Percentiles rank a stretch among this genome's conserved stretches.
Evolutionary conservation across 2,888 invertebrate genomes (phyloP).

Genomic region (Pycnomerus fuliginosus): DNA sequence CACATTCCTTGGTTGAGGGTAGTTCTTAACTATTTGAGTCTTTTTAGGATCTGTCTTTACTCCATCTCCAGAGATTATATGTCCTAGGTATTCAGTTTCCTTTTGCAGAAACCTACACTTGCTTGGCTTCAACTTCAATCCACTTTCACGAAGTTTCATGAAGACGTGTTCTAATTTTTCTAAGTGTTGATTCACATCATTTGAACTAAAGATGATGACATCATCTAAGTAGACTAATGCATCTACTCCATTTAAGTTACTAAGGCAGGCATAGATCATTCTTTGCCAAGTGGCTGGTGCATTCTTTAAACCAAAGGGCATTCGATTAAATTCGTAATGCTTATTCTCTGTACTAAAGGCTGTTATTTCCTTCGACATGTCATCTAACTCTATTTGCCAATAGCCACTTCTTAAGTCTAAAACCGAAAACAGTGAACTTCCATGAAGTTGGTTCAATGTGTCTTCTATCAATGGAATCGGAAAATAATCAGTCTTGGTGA

Average conservation of each 20-base stretch:
- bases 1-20: constrained; percentile 33
- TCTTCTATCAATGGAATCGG: constrained; percentile 28
- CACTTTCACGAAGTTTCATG: constrained; percentile 27
- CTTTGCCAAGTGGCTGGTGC: constrained; percentile 27
- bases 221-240: constrained; percentile 30
- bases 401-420: constrained; percentile 29
- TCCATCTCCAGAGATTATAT: constrained; percentile 42
- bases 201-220: constrained; percentile 23
- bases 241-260: constrained; percentile 19
- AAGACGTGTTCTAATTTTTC: constrained; percentile 38
- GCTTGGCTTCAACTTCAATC: constrained; percentile 40
- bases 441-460: constrained; percentile 28
- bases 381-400: constrained; percentile 22
- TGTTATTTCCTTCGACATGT: constrained; percentile 17
- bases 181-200: constrained; percentile 37
- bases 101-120: too few relatives aligned
- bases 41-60: constrained; percentile 43
- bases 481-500: constrained; percentile 28
- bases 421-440: constrained; percentile 25
- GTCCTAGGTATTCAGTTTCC: constrained; percentile 46
- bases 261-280: constrained; percentile 26
- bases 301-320: constrained; percentile 25
- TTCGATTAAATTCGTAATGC: constrained; percentile 22
- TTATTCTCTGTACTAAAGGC: constrained; percentile 21
- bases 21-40: constrained; percentile 29